Evolutionary conservation across 1,140 invertebrate species (phyloP).

Genomic region (Sitodiplosis mosellana): DNA sequence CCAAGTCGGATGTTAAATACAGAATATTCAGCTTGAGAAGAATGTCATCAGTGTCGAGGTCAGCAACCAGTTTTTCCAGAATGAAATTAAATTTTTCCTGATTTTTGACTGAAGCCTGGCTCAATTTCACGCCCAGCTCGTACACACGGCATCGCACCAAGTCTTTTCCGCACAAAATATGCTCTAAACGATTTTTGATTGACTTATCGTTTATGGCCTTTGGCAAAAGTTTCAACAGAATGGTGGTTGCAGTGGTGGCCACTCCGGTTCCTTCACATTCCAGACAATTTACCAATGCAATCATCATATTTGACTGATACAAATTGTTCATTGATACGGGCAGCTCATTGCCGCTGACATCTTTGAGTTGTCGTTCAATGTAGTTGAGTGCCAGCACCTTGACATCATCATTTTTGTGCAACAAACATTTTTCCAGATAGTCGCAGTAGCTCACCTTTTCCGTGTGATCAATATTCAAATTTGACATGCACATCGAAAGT

Average conservation of each 20-base stretch:
- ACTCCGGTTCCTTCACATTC: slow-evolving; percentile 7
- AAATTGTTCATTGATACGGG: neutral
- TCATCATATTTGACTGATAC: neutral
- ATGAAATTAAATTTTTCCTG: slow-evolving; percentile 42
- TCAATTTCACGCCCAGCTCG: slow-evolving; percentile 48
- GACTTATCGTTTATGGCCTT: slow-evolving; percentile 15
- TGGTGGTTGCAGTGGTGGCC: slow-evolving; percentile 10
- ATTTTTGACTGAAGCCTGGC: slow-evolving; percentile 32
- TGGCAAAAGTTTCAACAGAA: slow-evolving; percentile 16
- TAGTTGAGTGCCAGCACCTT: slow-evolving; percentile 32
- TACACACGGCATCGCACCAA: slow-evolving; percentile 24
- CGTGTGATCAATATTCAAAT: slow-evolving; percentile 29
- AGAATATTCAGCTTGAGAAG: slow-evolving; percentile 57
- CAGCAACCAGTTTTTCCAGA: slow-evolving; percentile 40
- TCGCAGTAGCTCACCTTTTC: slow-evolving; percentile 19
- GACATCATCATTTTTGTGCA: slow-evolving; percentile 30
- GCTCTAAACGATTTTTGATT: slow-evolving; percentile 10
- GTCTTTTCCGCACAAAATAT: slow-evolving; percentile 10
- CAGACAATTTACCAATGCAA: slow-evolving; percentile 11
- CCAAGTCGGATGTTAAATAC: slow-evolving; percentile 52
- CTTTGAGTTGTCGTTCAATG: slow-evolving; percentile 14
- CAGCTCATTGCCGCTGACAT: neutral
- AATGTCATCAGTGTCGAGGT: slow-evolving; percentile 51
- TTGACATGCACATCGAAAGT: slow-evolving; percentile 32
- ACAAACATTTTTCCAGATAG: slow-evolving; percentile 31